Conservation (phyloP, 1,140 invertebrate species). For the Andricus grossulariae region DNA sequence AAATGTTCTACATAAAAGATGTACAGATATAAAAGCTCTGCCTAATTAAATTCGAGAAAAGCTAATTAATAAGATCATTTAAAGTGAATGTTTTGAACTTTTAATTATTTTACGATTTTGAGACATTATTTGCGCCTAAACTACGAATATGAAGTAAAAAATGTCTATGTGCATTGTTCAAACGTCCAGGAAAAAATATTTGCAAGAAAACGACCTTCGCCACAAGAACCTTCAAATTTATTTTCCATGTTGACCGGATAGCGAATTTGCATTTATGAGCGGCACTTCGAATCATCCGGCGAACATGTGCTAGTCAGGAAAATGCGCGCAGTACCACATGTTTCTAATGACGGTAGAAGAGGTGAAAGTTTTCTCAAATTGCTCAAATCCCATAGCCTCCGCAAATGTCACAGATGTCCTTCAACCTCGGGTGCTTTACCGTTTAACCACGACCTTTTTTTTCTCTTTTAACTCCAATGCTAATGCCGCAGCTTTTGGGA, state of each 20-base stretch:
- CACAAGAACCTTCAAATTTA: background rate
- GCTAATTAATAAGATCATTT: too few species aligned
- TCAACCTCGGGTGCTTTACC: background rate
- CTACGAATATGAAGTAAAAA: too few species aligned
- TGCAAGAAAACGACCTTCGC: too few species aligned
- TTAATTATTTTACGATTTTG: too few species aligned
- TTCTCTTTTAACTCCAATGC: background rate
- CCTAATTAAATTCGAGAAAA: too few species aligned
- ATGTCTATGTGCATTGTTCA: too few species aligned
- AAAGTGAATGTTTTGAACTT: too few species aligned
- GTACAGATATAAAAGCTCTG: too few species aligned
- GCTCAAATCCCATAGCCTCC: background rate
- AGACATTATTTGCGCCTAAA: too few species aligned
- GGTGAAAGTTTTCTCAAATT: constrained; percentile 26
- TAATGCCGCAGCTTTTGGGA: too few species aligned
- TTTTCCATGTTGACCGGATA: background rate
- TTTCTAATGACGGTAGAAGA: constrained; percentile 18
- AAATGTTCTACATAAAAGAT: too few species aligned
- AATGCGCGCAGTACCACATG: constrained; percentile 18
- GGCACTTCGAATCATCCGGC: background rate
- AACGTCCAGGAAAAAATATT: too few species aligned
- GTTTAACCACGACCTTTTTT: background rate
- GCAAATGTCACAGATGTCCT: constrained; percentile 26
- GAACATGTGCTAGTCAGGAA: constrained; percentile 11
- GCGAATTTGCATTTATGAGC: constrained; percentile 19